A percentile compares a stretch with the other conserved stretches of the same genome.
These are phyloP conservation scores for Prorops nasuta DNA, from an alignment of 1,140 invertebrate genomes.

Conservation along the genomic window DNA sequence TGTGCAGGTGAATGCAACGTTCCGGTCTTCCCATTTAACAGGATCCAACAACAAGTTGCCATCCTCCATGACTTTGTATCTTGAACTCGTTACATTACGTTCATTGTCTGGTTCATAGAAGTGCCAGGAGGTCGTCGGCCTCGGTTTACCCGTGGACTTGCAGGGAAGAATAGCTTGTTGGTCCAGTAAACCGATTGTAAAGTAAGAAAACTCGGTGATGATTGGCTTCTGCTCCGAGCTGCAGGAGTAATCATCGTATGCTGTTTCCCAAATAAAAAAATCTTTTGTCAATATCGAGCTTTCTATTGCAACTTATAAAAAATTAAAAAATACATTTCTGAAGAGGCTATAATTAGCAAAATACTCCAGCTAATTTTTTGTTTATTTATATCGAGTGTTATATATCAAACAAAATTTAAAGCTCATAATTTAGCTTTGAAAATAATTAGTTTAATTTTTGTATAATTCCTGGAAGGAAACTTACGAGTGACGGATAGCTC, in stretches of 20 bases:
- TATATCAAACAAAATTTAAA: too few relatives aligned
- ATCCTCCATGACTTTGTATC: slow-evolving; percentile 61
- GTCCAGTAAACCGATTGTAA: slow-evolving; percentile 55
- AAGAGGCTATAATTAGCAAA: neutral
- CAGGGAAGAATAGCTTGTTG: slow-evolving; percentile 70
- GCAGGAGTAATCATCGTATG: slow-evolving; percentile 10
- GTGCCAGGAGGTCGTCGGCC: slow-evolving; percentile 67
- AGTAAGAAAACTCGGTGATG: slow-evolving; percentile 26
- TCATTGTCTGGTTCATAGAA: slow-evolving; percentile 59
- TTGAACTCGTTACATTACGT: slow-evolving; percentile 46
- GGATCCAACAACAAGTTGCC: slow-evolving; percentile 73
- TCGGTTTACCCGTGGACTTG: slow-evolving; percentile 63
- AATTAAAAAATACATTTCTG: neutral
- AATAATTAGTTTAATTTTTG: slow-evolving; percentile 10
- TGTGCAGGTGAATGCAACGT: slow-evolving; percentile 75
- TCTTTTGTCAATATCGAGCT: too few relatives aligned
- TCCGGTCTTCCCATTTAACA: slow-evolving; percentile 74
- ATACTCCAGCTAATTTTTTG: neutral
- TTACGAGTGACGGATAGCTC: slow-evolving; percentile 48
- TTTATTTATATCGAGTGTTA: too few relatives aligned
- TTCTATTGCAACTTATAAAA: slow-evolving; percentile 5
- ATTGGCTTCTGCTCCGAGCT: slow-evolving; percentile 18
- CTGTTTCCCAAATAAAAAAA: too few relatives aligned
- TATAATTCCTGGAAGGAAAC: slow-evolving; percentile 15
- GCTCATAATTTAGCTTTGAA: too few relatives aligned